Conservation (phyloP, 2,113 vertebrate genomes). For the Trochalopteron elliotii region DNA sequence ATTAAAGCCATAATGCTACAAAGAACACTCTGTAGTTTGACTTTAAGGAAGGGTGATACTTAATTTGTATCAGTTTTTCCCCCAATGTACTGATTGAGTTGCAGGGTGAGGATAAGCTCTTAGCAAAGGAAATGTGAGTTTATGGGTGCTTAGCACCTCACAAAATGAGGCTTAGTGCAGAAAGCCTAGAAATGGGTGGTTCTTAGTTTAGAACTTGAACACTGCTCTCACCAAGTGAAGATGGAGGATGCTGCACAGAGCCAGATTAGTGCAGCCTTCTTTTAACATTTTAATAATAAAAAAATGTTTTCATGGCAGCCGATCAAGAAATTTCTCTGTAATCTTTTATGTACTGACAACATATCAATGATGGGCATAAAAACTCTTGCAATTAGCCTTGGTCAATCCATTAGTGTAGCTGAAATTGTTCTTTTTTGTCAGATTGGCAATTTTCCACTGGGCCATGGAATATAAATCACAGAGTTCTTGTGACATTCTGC, state of each 20-base stretch:
- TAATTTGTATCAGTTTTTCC: background rate
- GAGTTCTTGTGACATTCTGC: background rate
- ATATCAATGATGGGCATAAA: slow-evolving; percentile 28
- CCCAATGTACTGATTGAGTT: background rate
- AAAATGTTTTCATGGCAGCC: slow-evolving; percentile 40
- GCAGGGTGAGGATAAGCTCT: background rate
- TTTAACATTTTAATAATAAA: slow-evolving; percentile 1
- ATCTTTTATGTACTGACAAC: slow-evolving; percentile 46
- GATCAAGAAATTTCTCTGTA: slow-evolving; percentile 53
- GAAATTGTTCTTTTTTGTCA: slow-evolving; percentile 63
- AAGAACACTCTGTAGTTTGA: background rate
- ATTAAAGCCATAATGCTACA: background rate
- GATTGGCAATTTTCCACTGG: slow-evolving; percentile 28
- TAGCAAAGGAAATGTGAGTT: background rate
- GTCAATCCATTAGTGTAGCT: slow-evolving; percentile 44
- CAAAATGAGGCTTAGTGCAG: background rate
- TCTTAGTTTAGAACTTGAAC: slow-evolving; percentile 19
- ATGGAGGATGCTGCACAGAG: background rate
- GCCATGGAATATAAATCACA: background rate
- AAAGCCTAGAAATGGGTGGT: background rate
- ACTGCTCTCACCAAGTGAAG: background rate
- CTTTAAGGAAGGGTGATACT: background rate
- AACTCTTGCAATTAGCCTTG: slow-evolving; percentile 42
- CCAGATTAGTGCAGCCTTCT: background rate
- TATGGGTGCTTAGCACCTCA: background rate